Percentiles rank a stretch among this genome's conserved stretches.
Evolutionary conservation across 2,113 vertebrate genomes (phyloP).

Genomic region (Sorex fumeus): DNA sequence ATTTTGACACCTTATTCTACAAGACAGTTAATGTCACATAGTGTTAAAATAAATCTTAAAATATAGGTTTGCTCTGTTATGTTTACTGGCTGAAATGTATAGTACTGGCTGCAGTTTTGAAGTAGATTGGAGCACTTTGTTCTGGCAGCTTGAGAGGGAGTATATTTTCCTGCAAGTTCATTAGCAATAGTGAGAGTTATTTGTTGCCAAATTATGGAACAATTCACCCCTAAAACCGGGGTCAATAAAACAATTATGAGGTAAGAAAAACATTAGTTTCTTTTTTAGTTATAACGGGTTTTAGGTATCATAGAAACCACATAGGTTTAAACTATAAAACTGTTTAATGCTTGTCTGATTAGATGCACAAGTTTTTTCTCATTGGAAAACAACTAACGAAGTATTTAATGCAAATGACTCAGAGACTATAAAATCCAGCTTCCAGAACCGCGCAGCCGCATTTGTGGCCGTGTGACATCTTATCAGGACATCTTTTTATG

Average conservation of each 20-base stretch:
- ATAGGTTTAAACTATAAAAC: no score
- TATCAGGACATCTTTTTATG: no score
- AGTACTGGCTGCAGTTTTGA: neutral
- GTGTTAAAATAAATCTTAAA: constrained; percentile 6
- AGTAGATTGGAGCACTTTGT: neutral
- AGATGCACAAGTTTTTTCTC: neutral
- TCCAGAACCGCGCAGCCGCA: no score
- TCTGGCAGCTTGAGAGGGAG: neutral
- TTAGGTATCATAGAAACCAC: no score
- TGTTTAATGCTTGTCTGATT: no score
- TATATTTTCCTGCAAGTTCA: neutral
- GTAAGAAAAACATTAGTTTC: neutral
- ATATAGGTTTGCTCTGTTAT: neutral
- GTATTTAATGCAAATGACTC: constrained; percentile 12
- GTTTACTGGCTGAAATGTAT: neutral
- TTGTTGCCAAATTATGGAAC: neutral
- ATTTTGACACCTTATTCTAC: neutral
- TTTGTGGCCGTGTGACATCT: no score
- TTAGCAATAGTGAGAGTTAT: neutral
- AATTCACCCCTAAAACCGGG: neutral
- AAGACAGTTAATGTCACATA: neutral
- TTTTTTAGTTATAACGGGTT: neutral
- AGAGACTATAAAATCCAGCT: no score
- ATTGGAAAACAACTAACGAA: neutral
- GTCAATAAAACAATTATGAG: neutral